phyloP scores from a whole-genome alignment of 2,888 invertebrate genomes.

The Ennomos fuscantarius region DNA sequence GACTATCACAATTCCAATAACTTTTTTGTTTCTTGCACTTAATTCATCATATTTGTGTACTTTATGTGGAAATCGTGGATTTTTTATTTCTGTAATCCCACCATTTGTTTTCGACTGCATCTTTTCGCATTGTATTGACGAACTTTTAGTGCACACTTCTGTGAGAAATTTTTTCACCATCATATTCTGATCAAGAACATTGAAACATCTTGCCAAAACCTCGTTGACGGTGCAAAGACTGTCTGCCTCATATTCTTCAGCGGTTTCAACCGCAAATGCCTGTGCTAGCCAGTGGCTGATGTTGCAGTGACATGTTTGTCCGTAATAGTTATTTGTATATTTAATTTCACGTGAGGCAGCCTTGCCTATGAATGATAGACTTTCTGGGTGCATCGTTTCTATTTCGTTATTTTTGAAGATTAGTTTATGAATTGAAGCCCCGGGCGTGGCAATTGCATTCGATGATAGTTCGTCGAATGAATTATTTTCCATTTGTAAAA shows the following conservation, averaged over 20 bases:
- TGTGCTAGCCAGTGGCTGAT: conserved; percentile 84
- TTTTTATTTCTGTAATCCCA: conserved; percentile 65
- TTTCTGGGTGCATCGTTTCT: conserved; percentile 72
- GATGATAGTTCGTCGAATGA: conserved; percentile 85
- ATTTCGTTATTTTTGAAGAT: conserved; percentile 78
- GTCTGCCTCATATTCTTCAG: conserved; percentile 73
- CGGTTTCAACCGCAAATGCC: conserved; percentile 68
- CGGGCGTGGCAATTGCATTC: conserved; percentile 81
- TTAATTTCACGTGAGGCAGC: conserved; percentile 72
- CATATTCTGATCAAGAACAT: conserved; percentile 87
- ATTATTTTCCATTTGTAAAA: conserved; percentile 86
- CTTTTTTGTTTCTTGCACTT: conserved; percentile 69
- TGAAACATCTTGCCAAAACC: conserved; percentile 87
- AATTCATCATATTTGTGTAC: conserved; percentile 48
- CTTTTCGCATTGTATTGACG: conserved; percentile 85
- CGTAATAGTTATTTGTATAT: conserved; percentile 87
- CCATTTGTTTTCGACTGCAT: conserved; percentile 67
- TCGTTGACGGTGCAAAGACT: conserved; percentile 87
- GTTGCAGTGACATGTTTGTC: conserved; percentile 87
- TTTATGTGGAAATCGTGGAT: conserved; percentile 77
- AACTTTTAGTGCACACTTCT: conserved; percentile 82
- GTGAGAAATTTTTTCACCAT: conserved; percentile 86
- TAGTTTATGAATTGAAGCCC: conserved; percentile 84
- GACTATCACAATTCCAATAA: conserved; percentile 81
- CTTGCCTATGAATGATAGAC: conserved; percentile 86